Evolutionary conservation across 1,140 invertebrate genomes (phyloP), one percentile per base, ranked within the genome.

Genomic region (Leptonema lineaticorne): DNA sequence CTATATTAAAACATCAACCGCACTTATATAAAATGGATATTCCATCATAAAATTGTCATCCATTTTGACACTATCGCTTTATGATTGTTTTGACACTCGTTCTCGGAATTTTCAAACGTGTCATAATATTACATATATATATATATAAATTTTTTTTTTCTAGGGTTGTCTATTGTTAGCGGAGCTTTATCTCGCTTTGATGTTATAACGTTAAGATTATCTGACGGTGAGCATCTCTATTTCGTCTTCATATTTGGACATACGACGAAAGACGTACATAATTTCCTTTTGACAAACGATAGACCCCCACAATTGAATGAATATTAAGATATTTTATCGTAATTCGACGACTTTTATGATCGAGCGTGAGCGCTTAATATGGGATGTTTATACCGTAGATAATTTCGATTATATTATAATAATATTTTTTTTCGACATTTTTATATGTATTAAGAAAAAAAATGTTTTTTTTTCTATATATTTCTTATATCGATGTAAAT

Each of bases 171-270:
- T 28, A 64, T 64, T 64, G 62, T 64, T 3, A 14, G 14, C 16
- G 59, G 30, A 46, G 45, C 62, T 50, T 50, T 64, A 64, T 64
- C n/a, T n/a, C 37, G 62, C 62, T 30, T 64, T 50, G 62, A n/a
- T n/a, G 37, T 41, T 63, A 64, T n/a, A 64, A 64, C 45, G 26
- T 9, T 28, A 9, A 64, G 62, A 64, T 64, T 64, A 64, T 46
- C 59, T 27, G n/a, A 22, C 26, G 30, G n/a, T n/a, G n/a, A n/a
- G 28, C 37, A 30, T 62, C 62, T 46, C 62, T 64, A 50, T 50
- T 50, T 50, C n/a, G 62, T 64, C 41, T 45, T 64, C 62, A 29
- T 64, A 53, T 64, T 64, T 64, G 46, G 62, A 64, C 62, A 64
- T 27, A 26, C 41, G 62, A 64, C 27, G 62, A 46, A 50, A 64